phyloP scores from a whole-genome alignment of 2,888 invertebrate genomes.

The Syrphus vitripennis region DNA sequence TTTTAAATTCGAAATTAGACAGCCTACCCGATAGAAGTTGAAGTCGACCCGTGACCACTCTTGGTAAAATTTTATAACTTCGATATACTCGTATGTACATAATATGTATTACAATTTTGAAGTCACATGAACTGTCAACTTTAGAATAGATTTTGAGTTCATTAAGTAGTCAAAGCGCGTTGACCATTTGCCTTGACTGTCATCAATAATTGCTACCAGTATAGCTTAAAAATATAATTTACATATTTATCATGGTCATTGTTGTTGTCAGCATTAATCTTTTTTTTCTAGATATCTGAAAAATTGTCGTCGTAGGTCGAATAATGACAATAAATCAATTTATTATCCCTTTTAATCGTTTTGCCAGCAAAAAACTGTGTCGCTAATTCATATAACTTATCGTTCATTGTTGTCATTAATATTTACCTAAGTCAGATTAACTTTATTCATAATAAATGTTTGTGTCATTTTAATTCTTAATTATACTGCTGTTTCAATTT shows the following conservation, averaged over 20 bases:
- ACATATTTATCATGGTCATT: constrained; percentile 29
- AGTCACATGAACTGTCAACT: too few species aligned
- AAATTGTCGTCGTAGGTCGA: not conserved
- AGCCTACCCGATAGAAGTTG: too few species aligned
- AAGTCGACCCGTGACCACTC: too few species aligned
- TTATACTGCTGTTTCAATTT: constrained; percentile 61
- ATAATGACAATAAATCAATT: constrained; percentile 40
- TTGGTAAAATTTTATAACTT: too few species aligned
- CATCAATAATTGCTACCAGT: too few species aligned
- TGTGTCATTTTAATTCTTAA: constrained; percentile 72
- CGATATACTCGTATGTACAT: too few species aligned
- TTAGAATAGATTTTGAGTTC: too few species aligned
- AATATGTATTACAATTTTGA: too few species aligned
- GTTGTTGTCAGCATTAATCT: constrained; percentile 21
- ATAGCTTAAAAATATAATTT: not conserved
- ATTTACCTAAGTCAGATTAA: constrained; percentile 64
- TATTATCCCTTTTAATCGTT: constrained; percentile 46
- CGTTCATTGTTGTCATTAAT: constrained; percentile 66
- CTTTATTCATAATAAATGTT: constrained; percentile 70
- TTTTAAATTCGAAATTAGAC: too few species aligned
- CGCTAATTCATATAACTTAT: constrained; percentile 67
- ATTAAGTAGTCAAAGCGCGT: not conserved
- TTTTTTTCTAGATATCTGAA: constrained; percentile 27
- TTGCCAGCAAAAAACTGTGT: constrained; percentile 22
- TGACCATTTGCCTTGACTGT: not conserved